Evolutionary conservation across 1,140 invertebrate species (phyloP).

Genomic region (Triops longicaudatus): DNA sequence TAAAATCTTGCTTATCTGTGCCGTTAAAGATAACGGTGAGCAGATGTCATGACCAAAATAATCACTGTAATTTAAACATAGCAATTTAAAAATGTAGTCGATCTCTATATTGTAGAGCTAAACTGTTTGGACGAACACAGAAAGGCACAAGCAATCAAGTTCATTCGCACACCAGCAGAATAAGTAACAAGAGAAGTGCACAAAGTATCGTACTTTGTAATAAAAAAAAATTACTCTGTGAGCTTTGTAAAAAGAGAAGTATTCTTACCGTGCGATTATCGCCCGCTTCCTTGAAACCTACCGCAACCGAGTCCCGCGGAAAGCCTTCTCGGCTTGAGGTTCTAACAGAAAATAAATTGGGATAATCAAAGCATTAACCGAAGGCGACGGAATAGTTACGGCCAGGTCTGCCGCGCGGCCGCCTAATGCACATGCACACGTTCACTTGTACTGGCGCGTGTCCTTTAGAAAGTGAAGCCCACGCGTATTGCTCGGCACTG

Average conservation of each 20-base stretch:
- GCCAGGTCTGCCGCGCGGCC: background rate
- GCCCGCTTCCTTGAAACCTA: background rate
- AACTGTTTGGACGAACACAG: too few relatives aligned
- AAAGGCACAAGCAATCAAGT: too few relatives aligned
- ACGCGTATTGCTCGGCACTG: background rate
- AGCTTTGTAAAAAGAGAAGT: background rate
- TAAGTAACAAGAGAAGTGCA: too few relatives aligned
- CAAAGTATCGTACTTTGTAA: too few relatives aligned
- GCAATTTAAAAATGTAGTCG: too few relatives aligned
- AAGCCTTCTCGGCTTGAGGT: background rate
- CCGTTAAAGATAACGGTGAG: too few relatives aligned
- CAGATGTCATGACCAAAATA: too few relatives aligned
- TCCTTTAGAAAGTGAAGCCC: background rate
- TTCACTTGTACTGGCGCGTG: background rate
- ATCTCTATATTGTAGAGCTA: too few relatives aligned
- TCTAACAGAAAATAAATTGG: background rate
- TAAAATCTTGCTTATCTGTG: too few relatives aligned
- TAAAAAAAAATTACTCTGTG: too few relatives aligned
- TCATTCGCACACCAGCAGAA: too few relatives aligned
- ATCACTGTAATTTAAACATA: too few relatives aligned
- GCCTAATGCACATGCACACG: background rate
- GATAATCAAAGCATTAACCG: background rate
- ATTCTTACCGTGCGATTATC: slow-evolving; percentile 9
- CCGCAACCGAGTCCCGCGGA: background rate
- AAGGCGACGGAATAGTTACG: background rate